Evolutionary conservation across 2,888 invertebrate species (phyloP), one percentile per base, ranked within the genome.

Genomic region (Calameuta filiformis): DNA sequence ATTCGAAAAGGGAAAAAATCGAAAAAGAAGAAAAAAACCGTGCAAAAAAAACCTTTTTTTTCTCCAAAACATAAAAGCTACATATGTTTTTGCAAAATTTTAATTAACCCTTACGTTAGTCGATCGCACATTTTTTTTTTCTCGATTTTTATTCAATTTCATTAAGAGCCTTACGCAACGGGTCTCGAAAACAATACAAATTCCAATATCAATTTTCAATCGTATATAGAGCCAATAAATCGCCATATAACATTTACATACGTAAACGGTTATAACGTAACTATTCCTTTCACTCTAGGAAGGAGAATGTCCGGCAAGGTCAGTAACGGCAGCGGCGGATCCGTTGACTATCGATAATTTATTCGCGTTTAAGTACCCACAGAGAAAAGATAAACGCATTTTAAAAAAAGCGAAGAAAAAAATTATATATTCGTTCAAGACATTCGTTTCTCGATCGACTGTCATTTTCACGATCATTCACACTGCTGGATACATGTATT

Each of bases 31-130:
- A 11, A 23, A 23, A 31, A 69, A 9, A 3, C 23, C 12, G 0
- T 30, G 1, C 0, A 4, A 30, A 34, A 34, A 30, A 56, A n/a
- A n/a, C n/a, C n/a, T 9, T 23, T 56, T 23, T 6, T 56, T 56
- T 9, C 0, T 0, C 0, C 0, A 23, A 56, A 15, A 34, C 15
- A 1, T 31, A 0, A 15, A 11, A 11, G 1, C 71, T 15, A 11
- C 23, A 2, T 30, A 15, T 71, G n/a, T 23, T 30, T 71, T 30
- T 15, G 12, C 12, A 3, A 71, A 30, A 71, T 30, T 34, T 71
- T 23, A 34, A 33, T 34, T 31, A 30, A 71, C 71, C 31, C 30
- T 71, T 23, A 3, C 30, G 12, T 31, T 30, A 23, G 4, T 3
- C 12, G 30, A 71, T 9, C 0, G 3, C 3, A 71, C 6, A 71